phyloP scores from a whole-genome alignment of 2,888 invertebrate species.

The Hirtodrosophila histrioides region DNA sequence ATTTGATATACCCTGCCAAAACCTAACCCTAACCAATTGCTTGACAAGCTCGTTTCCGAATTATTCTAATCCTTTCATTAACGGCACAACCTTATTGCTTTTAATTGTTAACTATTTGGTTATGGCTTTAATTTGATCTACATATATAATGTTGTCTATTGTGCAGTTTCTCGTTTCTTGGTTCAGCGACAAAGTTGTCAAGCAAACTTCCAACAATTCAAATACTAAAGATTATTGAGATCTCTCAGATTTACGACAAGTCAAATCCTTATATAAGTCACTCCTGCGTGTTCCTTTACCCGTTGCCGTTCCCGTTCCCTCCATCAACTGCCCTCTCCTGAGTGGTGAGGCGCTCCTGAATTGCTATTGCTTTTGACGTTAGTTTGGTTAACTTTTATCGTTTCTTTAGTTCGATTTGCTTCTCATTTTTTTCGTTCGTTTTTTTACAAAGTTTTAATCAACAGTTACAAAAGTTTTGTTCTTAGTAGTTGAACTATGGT shows the following conservation, averaged over 20 bases:
- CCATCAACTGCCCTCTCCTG: constrained; percentile 39
- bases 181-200: neutral
- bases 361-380: constrained; percentile 42
- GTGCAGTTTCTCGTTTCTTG: constrained; percentile 25
- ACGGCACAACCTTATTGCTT: constrained; percentile 42
- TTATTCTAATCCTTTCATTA: constrained; percentile 1
- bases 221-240: constrained; percentile 5
- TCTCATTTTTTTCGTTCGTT: constrained; percentile 9
- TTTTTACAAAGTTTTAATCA: constrained; percentile 52
- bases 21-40: constrained; percentile 4
- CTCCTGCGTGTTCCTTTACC: neutral
- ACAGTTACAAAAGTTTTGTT: constrained; percentile 75
- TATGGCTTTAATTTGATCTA: constrained; percentile 23
- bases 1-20: constrained; percentile 3
- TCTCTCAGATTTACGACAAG: constrained; percentile 1
- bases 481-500: constrained; percentile 76
- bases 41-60: constrained; percentile 4
- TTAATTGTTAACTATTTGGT: constrained; percentile 23
- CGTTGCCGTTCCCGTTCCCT: neutral
- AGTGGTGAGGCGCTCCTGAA: constrained; percentile 11
- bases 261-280: neutral
- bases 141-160: constrained; percentile 22
- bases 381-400: constrained; percentile 22
- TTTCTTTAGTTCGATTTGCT: constrained; percentile 28
- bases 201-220: constrained; percentile 2